Conservation (phyloP, 2,888 invertebrate genomes). For the Andricus curvator region DNA sequence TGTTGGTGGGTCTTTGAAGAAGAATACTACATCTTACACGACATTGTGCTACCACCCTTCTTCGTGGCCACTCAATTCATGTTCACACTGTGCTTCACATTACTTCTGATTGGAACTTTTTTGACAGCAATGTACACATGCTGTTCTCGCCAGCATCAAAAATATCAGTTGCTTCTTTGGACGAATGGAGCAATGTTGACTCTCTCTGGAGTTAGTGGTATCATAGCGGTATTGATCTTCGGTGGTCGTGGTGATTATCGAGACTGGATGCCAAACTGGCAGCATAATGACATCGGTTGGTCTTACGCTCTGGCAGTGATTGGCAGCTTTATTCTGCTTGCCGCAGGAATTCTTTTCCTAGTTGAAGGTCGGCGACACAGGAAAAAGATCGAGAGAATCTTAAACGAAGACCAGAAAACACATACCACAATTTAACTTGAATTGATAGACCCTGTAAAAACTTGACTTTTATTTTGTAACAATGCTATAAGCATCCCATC, state of each 20-base stretch:
- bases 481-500: no score
- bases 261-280: conserved; percentile 98
- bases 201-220: conserved; percentile 87
- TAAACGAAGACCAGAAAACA: conserved; percentile 84
- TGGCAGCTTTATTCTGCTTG: conserved; percentile 87
- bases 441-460: not conserved
- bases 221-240: conserved; percentile 92
- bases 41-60: conserved; percentile 93
- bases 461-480: no score
- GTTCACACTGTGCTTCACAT: conserved; percentile 92
- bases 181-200: conserved; percentile 87
- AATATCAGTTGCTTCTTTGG: conserved; percentile 86
- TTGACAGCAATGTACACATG: conserved; percentile 87
- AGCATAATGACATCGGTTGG: conserved; percentile 97
- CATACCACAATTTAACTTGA: conserved; percentile 86
- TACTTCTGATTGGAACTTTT: conserved; percentile 87
- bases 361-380: conserved; percentile 90
- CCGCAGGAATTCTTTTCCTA: conserved; percentile 89
- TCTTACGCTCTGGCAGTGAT: conserved; percentile 92
- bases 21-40: conserved; percentile 96
- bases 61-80: conserved; percentile 96
- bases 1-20: conserved; percentile 99
- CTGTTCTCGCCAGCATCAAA: conserved; percentile 88
- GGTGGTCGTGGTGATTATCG: conserved; percentile 94
- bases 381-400: conserved; percentile 86